These are phyloP conservation scores for Eurois occulta DNA, from an alignment of 2,888 invertebrate species.

Conservation along the genomic window DNA sequence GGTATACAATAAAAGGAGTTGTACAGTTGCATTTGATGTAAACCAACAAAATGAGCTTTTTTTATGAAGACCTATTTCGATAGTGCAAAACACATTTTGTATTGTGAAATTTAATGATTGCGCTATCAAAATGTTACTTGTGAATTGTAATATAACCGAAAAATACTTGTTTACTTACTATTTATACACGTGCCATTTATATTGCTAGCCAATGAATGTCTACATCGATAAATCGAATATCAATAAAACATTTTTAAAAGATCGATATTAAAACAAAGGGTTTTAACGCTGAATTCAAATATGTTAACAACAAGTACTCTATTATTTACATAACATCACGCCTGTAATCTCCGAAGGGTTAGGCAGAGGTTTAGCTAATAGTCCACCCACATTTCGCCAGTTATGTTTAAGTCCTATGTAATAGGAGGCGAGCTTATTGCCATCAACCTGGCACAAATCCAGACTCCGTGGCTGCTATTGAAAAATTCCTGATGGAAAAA, in stretches of 20 bases:
- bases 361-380: too few species aligned
- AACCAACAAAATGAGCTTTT: slow-evolving; percentile 29
- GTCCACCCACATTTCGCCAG: too few species aligned
- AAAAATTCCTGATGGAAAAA: too few species aligned
- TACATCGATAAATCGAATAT: neutral
- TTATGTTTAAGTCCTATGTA: too few species aligned
- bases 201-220: slow-evolving; percentile 29
- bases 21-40: slow-evolving; percentile 16
- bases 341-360: too few species aligned
- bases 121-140: slow-evolving; percentile 20
- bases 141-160: neutral
- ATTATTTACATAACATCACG: too few species aligned
- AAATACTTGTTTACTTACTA: slow-evolving; percentile 21
- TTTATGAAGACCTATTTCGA: slow-evolving; percentile 16
- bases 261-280: neutral
- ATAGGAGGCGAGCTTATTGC: too few species aligned
- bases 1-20: neutral
- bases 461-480: too few species aligned
- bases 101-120: neutral
- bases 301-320: neutral
- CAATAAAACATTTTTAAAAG: neutral
- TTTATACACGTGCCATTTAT: slow-evolving; percentile 51
- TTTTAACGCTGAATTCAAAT: neutral
- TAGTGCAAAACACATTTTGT: slow-evolving; percentile 1
- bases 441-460: too few species aligned